A percentile compares a stretch with the other conserved stretches of the same genome.
Conservation (phyloP, 2,113 vertebrate genomes). For the Urocolius indicus region DNA sequence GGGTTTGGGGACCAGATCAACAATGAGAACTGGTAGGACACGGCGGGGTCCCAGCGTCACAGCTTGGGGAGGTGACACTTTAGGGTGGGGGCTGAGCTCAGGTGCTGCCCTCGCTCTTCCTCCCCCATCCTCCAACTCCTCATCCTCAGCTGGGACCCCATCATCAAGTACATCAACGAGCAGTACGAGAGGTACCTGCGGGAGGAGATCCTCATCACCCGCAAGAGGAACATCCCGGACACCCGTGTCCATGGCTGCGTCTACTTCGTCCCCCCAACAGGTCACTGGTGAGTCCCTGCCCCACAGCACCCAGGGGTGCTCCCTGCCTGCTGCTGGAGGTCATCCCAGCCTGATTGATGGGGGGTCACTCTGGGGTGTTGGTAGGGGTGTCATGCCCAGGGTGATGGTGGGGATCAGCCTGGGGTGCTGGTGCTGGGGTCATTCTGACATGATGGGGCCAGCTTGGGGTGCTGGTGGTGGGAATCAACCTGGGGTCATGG, state of each 20-base stretch:
- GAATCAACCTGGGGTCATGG: not conserved
- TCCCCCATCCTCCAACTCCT: not conserved
- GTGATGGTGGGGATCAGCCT: too few relatives aligned
- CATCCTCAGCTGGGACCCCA: conserved; percentile 90
- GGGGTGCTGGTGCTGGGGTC: too few relatives aligned
- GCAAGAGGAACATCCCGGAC: conserved; percentile 92
- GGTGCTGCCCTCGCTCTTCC: not conserved
- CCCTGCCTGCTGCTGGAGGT: not conserved
- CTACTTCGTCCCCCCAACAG: conserved; percentile 92
- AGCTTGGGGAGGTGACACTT: not conserved
- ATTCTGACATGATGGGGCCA: too few relatives aligned
- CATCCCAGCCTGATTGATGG: too few relatives aligned
- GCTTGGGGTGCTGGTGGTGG: too few relatives aligned
- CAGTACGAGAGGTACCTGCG: conserved; percentile 93
- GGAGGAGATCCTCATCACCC: conserved; percentile 91
- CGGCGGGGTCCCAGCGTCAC: accelerated
- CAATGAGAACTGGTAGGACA: conserved; percentile 86
- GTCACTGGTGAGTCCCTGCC: conserved; percentile 86
- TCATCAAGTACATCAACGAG: conserved; percentile 89
- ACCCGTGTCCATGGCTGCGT: conserved; percentile 92
- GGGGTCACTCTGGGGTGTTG: too few relatives aligned
- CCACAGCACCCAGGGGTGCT: not conserved
- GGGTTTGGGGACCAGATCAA: conserved; percentile 93
- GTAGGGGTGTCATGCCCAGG: too few relatives aligned
- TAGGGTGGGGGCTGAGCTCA: not conserved